Evolutionary conservation across 2,113 vertebrate species (phyloP).

Genomic region (Anser brachyrhynchus): DNA sequence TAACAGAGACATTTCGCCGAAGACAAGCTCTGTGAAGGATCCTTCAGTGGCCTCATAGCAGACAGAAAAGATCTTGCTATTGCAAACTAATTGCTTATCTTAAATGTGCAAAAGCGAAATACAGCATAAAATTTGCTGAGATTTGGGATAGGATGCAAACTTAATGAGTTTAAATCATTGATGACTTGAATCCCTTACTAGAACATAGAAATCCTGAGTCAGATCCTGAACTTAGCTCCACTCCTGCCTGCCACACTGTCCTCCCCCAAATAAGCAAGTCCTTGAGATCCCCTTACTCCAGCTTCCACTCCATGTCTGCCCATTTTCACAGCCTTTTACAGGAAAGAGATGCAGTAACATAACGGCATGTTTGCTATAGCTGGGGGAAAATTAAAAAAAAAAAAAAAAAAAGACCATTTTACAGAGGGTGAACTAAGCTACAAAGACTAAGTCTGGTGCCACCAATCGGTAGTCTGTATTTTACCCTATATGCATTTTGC

Average conservation of each 20-base stretch:
- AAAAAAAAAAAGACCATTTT: neutral
- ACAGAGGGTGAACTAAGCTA: neutral
- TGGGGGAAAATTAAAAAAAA: neutral
- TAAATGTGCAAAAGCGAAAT: neutral
- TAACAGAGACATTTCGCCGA: neutral
- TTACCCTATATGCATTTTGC: neutral
- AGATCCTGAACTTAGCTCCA: neutral
- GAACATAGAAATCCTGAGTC: neutral
- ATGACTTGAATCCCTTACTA: neutral
- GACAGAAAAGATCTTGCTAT: neutral
- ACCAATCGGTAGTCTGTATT: neutral
- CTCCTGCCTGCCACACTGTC: neutral
- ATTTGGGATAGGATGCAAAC: neutral
- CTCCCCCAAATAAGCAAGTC: neutral
- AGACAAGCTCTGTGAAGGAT: neutral
- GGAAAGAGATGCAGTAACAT: neutral
- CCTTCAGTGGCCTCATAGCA: neutral
- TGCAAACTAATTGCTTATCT: neutral
- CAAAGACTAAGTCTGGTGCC: neutral
- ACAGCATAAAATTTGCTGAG: neutral
- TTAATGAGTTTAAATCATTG: constrained; percentile 10
- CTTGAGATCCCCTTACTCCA: neutral
- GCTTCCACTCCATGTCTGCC: neutral
- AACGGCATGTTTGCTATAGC: neutral
- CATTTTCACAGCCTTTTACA: neutral